phyloP scores from a whole-genome alignment of 2,888 invertebrate genomes.

The Microdon myrmicae region DNA sequence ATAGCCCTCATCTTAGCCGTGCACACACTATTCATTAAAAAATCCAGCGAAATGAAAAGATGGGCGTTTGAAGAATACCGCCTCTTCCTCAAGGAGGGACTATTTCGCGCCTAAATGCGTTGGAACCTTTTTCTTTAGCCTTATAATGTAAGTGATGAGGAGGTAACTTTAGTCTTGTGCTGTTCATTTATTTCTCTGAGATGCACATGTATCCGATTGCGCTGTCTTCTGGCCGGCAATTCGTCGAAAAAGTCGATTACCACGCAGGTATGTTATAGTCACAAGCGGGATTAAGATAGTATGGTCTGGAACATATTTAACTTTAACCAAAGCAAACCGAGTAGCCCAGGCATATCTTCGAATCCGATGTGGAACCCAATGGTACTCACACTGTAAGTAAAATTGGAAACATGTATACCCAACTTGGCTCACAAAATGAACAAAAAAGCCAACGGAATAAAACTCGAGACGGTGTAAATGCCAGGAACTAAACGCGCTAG shows the following conservation, averaged over 20 bases:
- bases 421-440: slow-evolving; percentile 87
- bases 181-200: slow-evolving; percentile 24
- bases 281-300: slow-evolving; percentile 86
- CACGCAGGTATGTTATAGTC: slow-evolving; percentile 90
- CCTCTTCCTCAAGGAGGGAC: too few relatives aligned
- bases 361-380: slow-evolving; percentile 90
- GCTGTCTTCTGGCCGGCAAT: slow-evolving; percentile 66
- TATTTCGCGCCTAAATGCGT: too few relatives aligned
- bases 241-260: slow-evolving; percentile 88
- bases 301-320: slow-evolving; percentile 97
- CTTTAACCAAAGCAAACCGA: slow-evolving; percentile 90
- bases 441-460: slow-evolving; percentile 84
- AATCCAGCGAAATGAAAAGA: too few relatives aligned
- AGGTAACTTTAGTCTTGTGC: too few relatives aligned
- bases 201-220: slow-evolving; percentile 25
- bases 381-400: slow-evolving; percentile 82
- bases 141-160: too few relatives aligned
- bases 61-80: too few relatives aligned
- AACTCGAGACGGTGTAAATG: slow-evolving; percentile 86
- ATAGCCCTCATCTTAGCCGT: too few relatives aligned
- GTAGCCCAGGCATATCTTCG: slow-evolving; percentile 88
- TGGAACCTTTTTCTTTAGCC: too few relatives aligned
- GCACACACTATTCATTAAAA: too few relatives aligned
- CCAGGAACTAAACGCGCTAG: slow-evolving; percentile 90
- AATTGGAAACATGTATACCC: slow-evolving; percentile 85